These are phyloP conservation scores for Drosophila navojoa DNA, from an alignment of 1,140 invertebrate species.

Conservation along the genomic window DNA sequence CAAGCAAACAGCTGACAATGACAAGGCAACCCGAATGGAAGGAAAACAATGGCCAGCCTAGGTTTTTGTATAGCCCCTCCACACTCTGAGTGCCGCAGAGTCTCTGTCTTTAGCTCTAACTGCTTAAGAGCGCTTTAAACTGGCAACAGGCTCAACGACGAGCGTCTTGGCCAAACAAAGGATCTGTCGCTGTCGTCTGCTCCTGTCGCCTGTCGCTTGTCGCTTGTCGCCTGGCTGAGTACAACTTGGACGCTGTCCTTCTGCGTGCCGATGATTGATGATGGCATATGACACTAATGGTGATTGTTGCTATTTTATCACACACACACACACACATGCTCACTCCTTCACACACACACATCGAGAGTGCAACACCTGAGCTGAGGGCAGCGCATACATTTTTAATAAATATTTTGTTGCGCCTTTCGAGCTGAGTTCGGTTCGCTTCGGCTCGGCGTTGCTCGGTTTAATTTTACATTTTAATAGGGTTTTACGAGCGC, in stretches of 20 bases:
- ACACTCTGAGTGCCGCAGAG: too few relatives aligned
- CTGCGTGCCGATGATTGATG: constrained; percentile 73
- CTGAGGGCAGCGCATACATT: constrained; percentile 50
- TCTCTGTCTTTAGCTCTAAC: constrained; percentile 21
- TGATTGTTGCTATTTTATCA: constrained; percentile 82
- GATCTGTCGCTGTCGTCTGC: constrained; percentile 41
- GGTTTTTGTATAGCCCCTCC: constrained; percentile 12
- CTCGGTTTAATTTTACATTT: constrained; percentile 74
- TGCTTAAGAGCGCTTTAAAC: constrained; percentile 78
- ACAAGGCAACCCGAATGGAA: constrained; percentile 33
- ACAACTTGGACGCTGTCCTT: constrained; percentile 52
- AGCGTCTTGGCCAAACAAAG: constrained; percentile 49
- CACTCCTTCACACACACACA: constrained; percentile 12
- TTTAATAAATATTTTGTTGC: constrained; percentile 51
- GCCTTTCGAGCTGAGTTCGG: constrained; percentile 1
- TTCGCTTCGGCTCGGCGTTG: not conserved
- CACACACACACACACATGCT: constrained; percentile 35
- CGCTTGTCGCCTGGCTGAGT: not conserved
- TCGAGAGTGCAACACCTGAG: constrained; percentile 30
- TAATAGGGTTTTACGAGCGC: constrained; percentile 66
- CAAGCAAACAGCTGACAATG: constrained; percentile 69
- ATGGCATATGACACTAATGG: constrained; percentile 79
- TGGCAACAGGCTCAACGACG: constrained; percentile 48
- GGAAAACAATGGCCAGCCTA: constrained; percentile 53
- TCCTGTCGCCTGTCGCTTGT: constrained; percentile 48